Evolutionary conservation across 1,140 invertebrate species (phyloP).

Genomic region (Aphaenogaster rudis): DNA sequence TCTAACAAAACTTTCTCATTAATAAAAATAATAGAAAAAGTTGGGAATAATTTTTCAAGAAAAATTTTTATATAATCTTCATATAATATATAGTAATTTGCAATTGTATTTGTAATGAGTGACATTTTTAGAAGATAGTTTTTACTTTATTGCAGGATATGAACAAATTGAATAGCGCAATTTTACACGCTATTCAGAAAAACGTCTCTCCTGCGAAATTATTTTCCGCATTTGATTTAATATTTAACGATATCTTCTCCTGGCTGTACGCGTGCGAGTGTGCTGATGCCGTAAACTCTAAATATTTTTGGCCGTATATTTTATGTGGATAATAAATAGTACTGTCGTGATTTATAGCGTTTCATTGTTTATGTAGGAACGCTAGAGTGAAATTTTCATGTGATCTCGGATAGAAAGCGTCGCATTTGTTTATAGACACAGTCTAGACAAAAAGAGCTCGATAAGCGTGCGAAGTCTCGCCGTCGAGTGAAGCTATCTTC

Average conservation of each 20-base stretch:
- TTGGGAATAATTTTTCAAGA: neutral
- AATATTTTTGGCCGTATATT: conserved; percentile 41
- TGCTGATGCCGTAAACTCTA: neutral
- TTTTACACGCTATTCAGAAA: neutral
- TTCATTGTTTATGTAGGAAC: conserved; percentile 39
- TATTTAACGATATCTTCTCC: conserved; percentile 9
- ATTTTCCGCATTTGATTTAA: conserved; percentile 28
- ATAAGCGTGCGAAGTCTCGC: conserved; percentile 53
- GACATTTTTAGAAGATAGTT: neutral
- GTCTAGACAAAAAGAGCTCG: conserved; percentile 62
- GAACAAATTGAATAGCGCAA: neutral
- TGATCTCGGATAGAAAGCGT: conserved; percentile 38
- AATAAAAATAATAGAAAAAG: neutral
- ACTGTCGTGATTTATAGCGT: conserved; percentile 47
- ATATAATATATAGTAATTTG: neutral
- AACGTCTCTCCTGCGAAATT: neutral
- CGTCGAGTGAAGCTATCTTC: conserved; percentile 60
- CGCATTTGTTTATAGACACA: conserved; percentile 62
- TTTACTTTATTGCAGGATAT: neutral
- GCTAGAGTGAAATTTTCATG: conserved; percentile 50
- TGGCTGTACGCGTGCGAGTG: neutral
- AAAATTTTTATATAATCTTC: neutral
- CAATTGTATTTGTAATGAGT: neutral
- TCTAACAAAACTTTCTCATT: neutral
- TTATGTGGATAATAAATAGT: conserved; percentile 18